Evolutionary conservation across 2,888 invertebrate species (phyloP), one percentile per base, ranked within the genome.

Genomic region (Trissolcus brochymenae): DNA sequence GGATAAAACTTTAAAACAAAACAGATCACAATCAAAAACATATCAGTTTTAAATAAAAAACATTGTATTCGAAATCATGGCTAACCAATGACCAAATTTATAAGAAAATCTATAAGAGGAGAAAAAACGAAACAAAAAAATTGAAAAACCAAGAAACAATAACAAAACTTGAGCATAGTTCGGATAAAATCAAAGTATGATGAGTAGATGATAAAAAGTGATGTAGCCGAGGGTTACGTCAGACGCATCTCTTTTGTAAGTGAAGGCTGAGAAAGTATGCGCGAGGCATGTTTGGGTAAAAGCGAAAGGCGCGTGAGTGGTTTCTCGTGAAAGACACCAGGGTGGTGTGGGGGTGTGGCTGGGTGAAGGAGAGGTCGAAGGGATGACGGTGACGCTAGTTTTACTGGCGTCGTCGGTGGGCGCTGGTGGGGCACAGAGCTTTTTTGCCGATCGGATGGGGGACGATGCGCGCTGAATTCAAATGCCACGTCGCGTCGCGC

Each of bases 401-500:
- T 77, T 72, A 73, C 65, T 73, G 76, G 71, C 55, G 76, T 53
- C 73, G 73, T 60, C 56, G 73, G 50, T 17, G 64, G 57, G 19
- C 67, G 66, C 13, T 62, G 76, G 72, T 62, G 76, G 67, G 72
- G 76, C 40, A 55, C 46, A 46, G 41, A 40, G 64, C 51, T 79
- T 74, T 55, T 68, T 75, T 72, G 72, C 66, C 50, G 53, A 76
- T 65, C 49, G 61, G 59, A 73, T 61, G 71, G 74, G 76, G 56
- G 74, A 65, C 67, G 77, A 74, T 77, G 79, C 75, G 79, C 77
- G 79, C 61, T 71, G 79, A 68, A 76, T 79, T 68, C 60, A 77
- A 79, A 74, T 71, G 77, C 65, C 81, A 82, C 81, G 73, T 81
- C 80, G 80, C 71, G 76, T 81, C 84, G 87, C 88, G 87, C 87